A percentile compares a stretch with the other conserved stretches of the same genome.
Conservation (phyloP, 1,140 invertebrate genomes). For the Pachyrhynchus sulphureomaculatus region DNA sequence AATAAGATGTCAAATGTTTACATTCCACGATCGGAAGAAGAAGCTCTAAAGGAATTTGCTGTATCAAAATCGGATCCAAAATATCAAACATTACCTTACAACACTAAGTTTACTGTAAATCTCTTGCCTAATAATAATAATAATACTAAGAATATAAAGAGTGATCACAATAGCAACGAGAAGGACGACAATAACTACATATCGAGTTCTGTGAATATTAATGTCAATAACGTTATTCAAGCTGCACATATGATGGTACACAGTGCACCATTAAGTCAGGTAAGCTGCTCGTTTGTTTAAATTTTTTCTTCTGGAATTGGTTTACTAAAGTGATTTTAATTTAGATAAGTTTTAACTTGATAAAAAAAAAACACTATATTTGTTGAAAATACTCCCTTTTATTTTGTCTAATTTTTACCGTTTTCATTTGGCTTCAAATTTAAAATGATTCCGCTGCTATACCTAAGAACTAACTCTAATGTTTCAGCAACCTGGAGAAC, state of each 20-base stretch:
- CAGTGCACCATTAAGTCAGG: constrained; percentile 60
- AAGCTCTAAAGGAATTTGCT: constrained; percentile 51
- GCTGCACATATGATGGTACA: constrained; percentile 61
- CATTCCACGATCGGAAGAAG: constrained; percentile 37
- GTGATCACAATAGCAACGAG: constrained; percentile 36
- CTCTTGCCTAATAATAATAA: constrained; percentile 52
- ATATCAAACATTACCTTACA: constrained; percentile 90
- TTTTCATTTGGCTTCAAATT: too few relatives aligned
- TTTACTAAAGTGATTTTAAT: too few relatives aligned
- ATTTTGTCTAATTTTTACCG: too few relatives aligned
- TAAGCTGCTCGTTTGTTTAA: too few relatives aligned
- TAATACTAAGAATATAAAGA: constrained; percentile 44
- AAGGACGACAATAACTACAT: constrained; percentile 46
- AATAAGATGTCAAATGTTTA: constrained; percentile 39
- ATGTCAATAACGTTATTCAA: constrained; percentile 36
- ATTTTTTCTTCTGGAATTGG: too few relatives aligned
- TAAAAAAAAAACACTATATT: too few relatives aligned
- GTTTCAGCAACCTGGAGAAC: too few relatives aligned
- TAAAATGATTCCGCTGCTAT: too few relatives aligned
- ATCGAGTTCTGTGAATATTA: constrained; percentile 38
- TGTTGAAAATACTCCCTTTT: too few relatives aligned
- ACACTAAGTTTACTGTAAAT: constrained; percentile 76
- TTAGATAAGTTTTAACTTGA: too few relatives aligned
- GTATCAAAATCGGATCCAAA: constrained; percentile 88
- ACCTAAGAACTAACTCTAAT: too few relatives aligned